Evolutionary conservation across 2,113 vertebrate genomes (phyloP), one percentile per base, ranked within the genome.

Genomic region (Rhabdornis inornatus): DNA sequence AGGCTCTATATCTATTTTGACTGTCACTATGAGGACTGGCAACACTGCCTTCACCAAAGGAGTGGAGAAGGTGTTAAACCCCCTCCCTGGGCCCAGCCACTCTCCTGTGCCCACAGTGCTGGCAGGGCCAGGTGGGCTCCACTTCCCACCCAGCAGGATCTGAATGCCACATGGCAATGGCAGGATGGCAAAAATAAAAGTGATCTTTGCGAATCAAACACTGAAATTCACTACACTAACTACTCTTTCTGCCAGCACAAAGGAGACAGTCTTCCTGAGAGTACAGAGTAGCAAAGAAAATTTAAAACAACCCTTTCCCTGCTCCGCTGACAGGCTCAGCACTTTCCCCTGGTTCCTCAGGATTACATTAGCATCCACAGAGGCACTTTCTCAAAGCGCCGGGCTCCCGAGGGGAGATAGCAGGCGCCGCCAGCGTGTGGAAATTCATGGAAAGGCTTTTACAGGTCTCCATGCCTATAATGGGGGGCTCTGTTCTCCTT

Each of bases 401-500:
- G 5, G 52, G n/a, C 49, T 78, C 91, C 77, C 44, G 0, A 16
- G 44, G 91, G 64, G 37, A 35, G 35, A 31, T 0, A 1, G 76
- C 79, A 66, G 71, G 83, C 25, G 3, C 53, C 77, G 11, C 65
- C 53, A 37, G 77, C 12, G 9, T 19, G 40, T 14, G 56, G 53
- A 81, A 79, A 45, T 14, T 7, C 4, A 23, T 37, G 35, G 42
- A 33, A 71, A 91, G 19, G 45, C 28, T 89, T 82, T 40, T 17
- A 14, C 25, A 72, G 45, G 66, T 64, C 82, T 85, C 49, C 1
- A 0, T 52, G 30, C 30, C 53, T 7, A 92, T 90, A 96, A 95
- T 77, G 71, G 45, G 39, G n/a, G 10, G 16, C 85, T 94, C 92
- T 96, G 96, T 93, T 93, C 94, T 93, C 65, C 69, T 60, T 11